phyloP scores from a whole-genome alignment of 37 sponge, comb jelly and placozoan genomes.

The Amphimedon queenslandica region DNA sequence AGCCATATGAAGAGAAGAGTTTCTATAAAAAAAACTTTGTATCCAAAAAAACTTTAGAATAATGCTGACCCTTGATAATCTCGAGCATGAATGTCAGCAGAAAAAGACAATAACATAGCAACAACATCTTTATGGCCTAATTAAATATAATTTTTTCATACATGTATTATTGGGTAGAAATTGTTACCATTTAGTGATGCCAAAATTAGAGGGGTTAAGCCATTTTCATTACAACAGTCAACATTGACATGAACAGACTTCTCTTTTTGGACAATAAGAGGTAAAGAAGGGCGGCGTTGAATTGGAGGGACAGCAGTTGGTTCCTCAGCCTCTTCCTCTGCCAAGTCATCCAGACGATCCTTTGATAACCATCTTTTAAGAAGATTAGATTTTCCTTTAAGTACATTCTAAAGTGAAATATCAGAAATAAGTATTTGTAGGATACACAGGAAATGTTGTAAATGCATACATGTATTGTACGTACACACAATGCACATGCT shows the following conservation, averaged over 20 bases:
- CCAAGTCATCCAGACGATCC: constrained; percentile 12
- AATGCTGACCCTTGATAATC: constrained; percentile 68
- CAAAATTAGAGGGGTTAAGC: constrained; percentile 76
- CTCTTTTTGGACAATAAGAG: constrained; percentile 4
- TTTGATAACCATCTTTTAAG: constrained; percentile 37
- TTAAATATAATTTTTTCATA: background rate
- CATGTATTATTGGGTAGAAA: background rate
- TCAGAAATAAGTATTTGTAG: background rate
- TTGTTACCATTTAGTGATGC: constrained; percentile 75
- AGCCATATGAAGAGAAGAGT: constrained; percentile 84
- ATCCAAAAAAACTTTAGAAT: background rate
- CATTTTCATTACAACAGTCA: constrained; percentile 49
- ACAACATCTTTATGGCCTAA: constrained; percentile 67
- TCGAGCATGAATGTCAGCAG: constrained; percentile 39
- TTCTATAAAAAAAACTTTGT: constrained; percentile 31
- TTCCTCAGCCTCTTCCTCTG: background rate
- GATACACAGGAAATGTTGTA: background rate
- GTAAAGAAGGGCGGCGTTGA: background rate
- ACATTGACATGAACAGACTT: constrained; percentile 37
- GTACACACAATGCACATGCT: too few species aligned
- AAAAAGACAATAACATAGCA: constrained; percentile 48
- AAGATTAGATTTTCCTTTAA: constrained; percentile 15
- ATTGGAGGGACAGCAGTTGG: background rate
- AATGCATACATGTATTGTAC: too few species aligned
- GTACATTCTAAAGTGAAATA: constrained; percentile 6